Conservation (phyloP, 2,113 vertebrate species). For the Leucopsar rothschildi region DNA sequence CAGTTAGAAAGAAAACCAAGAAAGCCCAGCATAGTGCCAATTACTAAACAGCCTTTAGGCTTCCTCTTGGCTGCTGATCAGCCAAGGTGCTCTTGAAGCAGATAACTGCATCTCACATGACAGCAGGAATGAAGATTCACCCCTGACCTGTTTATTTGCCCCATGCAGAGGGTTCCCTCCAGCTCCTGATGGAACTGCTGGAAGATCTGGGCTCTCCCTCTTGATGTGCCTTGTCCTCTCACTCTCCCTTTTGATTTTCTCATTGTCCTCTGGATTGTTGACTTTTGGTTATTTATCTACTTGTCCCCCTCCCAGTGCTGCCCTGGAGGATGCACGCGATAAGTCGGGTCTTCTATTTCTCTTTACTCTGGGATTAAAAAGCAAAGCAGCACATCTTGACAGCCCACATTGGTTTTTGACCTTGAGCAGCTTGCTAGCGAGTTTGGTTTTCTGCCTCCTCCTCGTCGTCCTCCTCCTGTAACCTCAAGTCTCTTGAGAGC, state of each 20-base stretch:
- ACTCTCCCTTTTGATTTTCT: background rate
- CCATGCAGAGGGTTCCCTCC: background rate
- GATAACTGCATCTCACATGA: background rate
- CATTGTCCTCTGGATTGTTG: background rate
- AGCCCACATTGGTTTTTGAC: background rate
- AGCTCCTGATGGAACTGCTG: background rate
- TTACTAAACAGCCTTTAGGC: background rate
- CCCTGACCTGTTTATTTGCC: background rate
- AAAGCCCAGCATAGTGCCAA: background rate
- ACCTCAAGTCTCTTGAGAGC: background rate
- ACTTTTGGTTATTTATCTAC: background rate
- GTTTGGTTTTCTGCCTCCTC: background rate
- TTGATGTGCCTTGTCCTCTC: background rate
- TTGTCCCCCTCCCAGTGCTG: background rate
- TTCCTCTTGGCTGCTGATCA: background rate
- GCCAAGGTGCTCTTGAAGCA: constrained; percentile 12
- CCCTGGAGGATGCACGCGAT: background rate
- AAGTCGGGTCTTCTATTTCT: background rate
- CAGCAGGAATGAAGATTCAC: background rate
- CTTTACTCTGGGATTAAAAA: background rate
- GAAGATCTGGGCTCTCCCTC: background rate
- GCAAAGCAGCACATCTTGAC: background rate
- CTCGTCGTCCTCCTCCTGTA: background rate
- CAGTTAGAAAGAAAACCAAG: background rate
- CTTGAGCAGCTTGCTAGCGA: background rate